Base-by-base conservation (phyloP, 2,797 vertebrate genomes). In the Microcaecilia unicolor region DNA sequence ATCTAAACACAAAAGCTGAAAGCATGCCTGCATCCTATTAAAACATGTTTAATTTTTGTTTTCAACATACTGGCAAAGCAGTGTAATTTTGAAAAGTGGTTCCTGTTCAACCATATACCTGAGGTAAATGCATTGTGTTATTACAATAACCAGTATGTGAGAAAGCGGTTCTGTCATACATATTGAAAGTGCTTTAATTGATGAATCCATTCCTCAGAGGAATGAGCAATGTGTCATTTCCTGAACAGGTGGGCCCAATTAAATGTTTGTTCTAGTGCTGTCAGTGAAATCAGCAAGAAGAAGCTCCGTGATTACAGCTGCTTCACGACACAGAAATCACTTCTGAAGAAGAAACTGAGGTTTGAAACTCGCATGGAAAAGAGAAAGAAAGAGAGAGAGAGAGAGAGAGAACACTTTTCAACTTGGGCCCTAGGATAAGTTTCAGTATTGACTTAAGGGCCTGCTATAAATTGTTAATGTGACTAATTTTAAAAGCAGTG, bases 181-280 rank as follows among this genome's bases (percentile, higher is more conserved):
- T 51, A 58, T 49, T 63, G 37, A 33, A 37, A 36, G 18, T 14
- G 2, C 36, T 49, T 59, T 64, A 64, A 67, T 41, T 60, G 65
- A 73, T 43, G 51, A 61, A 43, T 41, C 36, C 10, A 37, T 38
- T 21, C 30, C 23, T 49, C 47, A 35, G 17, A 39, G 31, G 20
- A 41, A 12, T 18, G 9, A 39, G 22, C 37, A 25, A 48, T 31
- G 9, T 58, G 55, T 61, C 58, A 55, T 14, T 41, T 17, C 9
- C 19, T 28, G 15, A 35, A 19, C 26, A 48, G 58, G 51, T 43
- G 63, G 70, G 58, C 50, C 51, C 53, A 70, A 70, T 72, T 71
- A 58, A 50, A 48, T 34, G 28, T 43, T 30, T 47, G 22, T 22
- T 10, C 38, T 51, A 22, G 14, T 53, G 51, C 22, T 44, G 33